Evolutionary conservation across 2,113 vertebrate species (phyloP), one percentile per base, ranked within the genome.

Genomic region (Stomatorhinus ivindoensis): DNA sequence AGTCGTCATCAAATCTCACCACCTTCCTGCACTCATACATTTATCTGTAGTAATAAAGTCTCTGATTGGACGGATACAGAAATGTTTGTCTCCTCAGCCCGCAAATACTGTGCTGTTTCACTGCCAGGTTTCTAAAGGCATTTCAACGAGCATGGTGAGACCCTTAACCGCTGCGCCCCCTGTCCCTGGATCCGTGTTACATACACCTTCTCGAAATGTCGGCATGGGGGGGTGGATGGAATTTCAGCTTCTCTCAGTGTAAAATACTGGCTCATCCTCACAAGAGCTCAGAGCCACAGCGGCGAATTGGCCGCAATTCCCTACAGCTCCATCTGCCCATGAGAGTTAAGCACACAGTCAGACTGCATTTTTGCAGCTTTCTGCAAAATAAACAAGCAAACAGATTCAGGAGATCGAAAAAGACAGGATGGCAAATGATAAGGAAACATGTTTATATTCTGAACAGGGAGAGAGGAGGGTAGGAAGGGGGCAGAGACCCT

Each of bases 301-400:
- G 42, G 7, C 3, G 61, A 61, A 76, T 89, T 94, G 94, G 94
- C 93, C 92, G 91, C 46, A 24, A 35, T 91, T 91, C 89, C 88
- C 92, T 92, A 91, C 89, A 1, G 87, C 19, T 76, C 94, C 94
- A 93, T 95, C 94, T 94, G 94, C 91, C 89, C 53, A 53, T 92
- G 90, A 92, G 92, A 87, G 90, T 73, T 89, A 91, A 89, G 76
- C 87, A 47, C 76, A 89, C 46, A 91, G 91, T 90, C 44, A 87
- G 61, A 90, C 21, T 84, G 17, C 42, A 53, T 87, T 47, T 88
- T 46, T 51, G 55, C 87, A 47, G 46, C 80, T 24, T 3, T 55
- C 76, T 73, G 80, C 47, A 73, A 86, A 86, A 35, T 17, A 47
- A 69, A 47, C 42, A 65, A 53, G 9, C 27, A 53, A 50, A 82